Conservation (phyloP, 2,797 vertebrate species). For the Neosilurus hyrtlii region DNA sequence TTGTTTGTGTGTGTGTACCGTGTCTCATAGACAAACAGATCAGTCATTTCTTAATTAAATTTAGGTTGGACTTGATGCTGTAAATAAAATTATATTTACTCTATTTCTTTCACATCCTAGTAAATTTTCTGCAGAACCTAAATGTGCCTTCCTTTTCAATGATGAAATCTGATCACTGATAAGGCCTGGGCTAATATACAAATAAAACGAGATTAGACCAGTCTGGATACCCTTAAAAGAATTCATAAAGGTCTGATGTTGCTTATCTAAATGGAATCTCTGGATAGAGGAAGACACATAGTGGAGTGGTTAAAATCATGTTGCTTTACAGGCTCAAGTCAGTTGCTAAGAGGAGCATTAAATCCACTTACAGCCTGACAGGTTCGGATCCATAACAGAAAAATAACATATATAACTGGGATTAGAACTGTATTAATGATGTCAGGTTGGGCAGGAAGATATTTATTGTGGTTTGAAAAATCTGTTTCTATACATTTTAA, state of each 20-base stretch:
- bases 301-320: constrained; percentile 40
- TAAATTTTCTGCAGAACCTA: neutral
- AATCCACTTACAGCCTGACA: constrained; percentile 27
- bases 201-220: constrained; percentile 29
- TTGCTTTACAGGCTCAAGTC: constrained; percentile 29
- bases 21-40: constrained; percentile 10
- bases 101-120: neutral
- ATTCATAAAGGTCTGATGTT: constrained; percentile 40
- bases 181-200: constrained; percentile 22
- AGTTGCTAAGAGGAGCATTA: constrained; percentile 19
- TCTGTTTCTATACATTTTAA: neutral
- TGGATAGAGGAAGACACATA: constrained; percentile 25
- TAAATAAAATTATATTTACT: neutral
- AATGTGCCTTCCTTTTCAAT: neutral
- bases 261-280: constrained; percentile 50
- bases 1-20: constrained; percentile 3
- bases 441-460: too few species aligned
- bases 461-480: neutral
- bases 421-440: too few species aligned
- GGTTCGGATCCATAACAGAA: constrained; percentile 14
- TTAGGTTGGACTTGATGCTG: too few species aligned
- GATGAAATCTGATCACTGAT: constrained; percentile 18
- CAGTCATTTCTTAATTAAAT: neutral
- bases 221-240: constrained; percentile 37
- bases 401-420: neutral